A percentile compares a stretch with the other conserved stretches of the same genome.
Conservation (phyloP, 23 tunicate species). For the Corella eumyota region DNA sequence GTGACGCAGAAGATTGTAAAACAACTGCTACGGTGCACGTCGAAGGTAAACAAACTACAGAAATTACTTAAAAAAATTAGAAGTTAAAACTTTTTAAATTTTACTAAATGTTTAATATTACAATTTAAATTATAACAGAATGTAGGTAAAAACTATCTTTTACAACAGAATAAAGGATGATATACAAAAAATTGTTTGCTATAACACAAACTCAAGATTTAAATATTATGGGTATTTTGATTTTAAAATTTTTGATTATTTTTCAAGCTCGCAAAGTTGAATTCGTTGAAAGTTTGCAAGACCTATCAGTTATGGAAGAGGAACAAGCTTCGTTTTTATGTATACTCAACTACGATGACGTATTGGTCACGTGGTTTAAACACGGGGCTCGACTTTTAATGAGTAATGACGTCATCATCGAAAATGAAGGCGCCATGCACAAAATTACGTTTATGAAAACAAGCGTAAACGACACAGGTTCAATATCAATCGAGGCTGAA, state of each 20-base stretch:
- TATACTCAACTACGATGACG: conserved; percentile 53
- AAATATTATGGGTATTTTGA: not conserved
- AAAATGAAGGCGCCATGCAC: conserved; percentile 28
- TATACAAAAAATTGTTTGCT: no score
- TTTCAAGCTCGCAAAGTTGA: conserved; percentile 47
- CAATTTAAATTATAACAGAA: no score
- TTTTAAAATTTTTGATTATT: no score
- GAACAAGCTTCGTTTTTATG: conserved; percentile 44
- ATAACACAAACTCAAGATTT: no score
- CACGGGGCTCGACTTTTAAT: conserved; percentile 41
- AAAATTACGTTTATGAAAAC: conserved; percentile 24
- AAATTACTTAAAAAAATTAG: not conserved
- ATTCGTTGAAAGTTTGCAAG: conserved; percentile 47
- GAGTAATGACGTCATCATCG: conserved; percentile 24
- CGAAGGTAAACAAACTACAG: conserved; percentile 26
- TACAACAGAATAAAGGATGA: no score
- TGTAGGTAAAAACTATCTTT: no score
- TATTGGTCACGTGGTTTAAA: conserved; percentile 69
- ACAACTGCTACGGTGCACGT: conserved; percentile 56
- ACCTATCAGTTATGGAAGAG: conserved; percentile 19
- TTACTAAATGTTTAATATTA: not conserved
- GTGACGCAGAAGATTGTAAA: conserved; percentile 46
- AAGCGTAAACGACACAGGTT: conserved; percentile 22
- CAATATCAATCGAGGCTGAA: conserved; percentile 60
- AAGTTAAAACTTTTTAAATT: not conserved